Percentiles rank a stretch among this genome's conserved stretches.
phyloP scores from a whole-genome alignment of 2,797 vertebrate genomes.

The Sebastes ruberrimus region DNA sequence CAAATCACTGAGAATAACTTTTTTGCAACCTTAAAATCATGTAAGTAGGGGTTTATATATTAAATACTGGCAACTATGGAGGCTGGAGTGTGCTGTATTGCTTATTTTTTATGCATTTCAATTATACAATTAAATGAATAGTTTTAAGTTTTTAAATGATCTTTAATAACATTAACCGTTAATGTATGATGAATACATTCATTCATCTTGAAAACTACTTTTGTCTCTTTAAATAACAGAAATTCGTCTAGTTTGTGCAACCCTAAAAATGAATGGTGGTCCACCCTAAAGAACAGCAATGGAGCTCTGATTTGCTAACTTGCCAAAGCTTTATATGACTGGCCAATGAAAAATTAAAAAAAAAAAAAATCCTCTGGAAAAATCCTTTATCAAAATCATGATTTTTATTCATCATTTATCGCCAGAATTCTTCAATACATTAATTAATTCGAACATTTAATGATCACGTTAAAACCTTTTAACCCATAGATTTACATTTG shows the following conservation, averaged over 20 bases:
- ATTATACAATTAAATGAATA: background rate
- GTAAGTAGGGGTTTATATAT: background rate
- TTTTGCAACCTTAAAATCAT: too few relatives aligned
- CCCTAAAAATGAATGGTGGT: background rate
- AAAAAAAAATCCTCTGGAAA: background rate
- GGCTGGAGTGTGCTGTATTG: background rate
- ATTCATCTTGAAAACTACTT: background rate
- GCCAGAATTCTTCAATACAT: conserved; percentile 16
- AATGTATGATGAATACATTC: background rate
- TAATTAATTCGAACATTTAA: conserved; percentile 7
- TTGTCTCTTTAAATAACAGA: background rate
- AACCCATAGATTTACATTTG: conserved; percentile 6
- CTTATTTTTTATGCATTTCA: background rate
- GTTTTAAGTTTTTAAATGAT: background rate
- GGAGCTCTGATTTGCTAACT: background rate
- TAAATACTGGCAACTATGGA: background rate
- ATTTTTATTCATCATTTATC: conserved; percentile 27
- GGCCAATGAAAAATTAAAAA: background rate
- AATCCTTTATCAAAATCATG: background rate
- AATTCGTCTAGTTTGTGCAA: background rate
- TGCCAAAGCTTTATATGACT: background rate
- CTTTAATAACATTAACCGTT: background rate
- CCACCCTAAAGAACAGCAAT: background rate
- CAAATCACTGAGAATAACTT: background rate
- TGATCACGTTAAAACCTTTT: conserved; percentile 2